These are phyloP conservation scores for Chaetogeoica ovagalla DNA, from an alignment of 2,888 invertebrate genomes.

Conservation along the genomic window DNA sequence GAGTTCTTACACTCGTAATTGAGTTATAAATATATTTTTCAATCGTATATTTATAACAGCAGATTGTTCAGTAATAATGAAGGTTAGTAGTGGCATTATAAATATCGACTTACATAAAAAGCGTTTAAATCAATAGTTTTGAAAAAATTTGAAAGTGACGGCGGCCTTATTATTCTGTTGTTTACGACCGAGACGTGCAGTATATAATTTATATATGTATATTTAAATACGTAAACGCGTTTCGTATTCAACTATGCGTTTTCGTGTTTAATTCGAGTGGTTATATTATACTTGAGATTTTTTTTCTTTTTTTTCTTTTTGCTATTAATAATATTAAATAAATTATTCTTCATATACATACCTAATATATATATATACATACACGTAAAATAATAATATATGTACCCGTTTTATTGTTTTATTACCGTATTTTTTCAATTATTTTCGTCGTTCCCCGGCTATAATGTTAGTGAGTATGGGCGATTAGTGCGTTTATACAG, in stretches of 20 bases:
- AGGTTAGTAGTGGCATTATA: too few relatives aligned
- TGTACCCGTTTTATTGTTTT: constrained; percentile 9
- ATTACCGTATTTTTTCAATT: constrained; percentile 1
- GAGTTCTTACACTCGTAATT: too few relatives aligned
- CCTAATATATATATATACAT: too few relatives aligned
- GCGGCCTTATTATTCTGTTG: constrained; percentile 1
- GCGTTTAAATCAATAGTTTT: neutral
- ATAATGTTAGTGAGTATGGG: neutral
- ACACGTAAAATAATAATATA: neutral
- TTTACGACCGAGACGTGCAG: constrained; percentile 11
- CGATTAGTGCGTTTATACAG: neutral
- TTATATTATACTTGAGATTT: neutral
- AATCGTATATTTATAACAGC: too few relatives aligned
- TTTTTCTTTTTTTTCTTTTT: neutral
- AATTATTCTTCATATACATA: constrained; percentile 22
- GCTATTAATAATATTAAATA: constrained; percentile 6
- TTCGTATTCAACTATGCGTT: constrained; percentile 28
- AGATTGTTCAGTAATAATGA: too few relatives aligned
- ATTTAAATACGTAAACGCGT: too few relatives aligned
- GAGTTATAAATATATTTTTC: too few relatives aligned
- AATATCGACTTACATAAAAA: too few relatives aligned
- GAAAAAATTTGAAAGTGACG: constrained; percentile 24
- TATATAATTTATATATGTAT: neutral
- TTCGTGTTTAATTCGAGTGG: constrained; percentile 2
- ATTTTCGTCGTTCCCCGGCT: constrained; percentile 9